Conservation (phyloP, 2,113 vertebrate species). For the Chloebia gouldiae region DNA sequence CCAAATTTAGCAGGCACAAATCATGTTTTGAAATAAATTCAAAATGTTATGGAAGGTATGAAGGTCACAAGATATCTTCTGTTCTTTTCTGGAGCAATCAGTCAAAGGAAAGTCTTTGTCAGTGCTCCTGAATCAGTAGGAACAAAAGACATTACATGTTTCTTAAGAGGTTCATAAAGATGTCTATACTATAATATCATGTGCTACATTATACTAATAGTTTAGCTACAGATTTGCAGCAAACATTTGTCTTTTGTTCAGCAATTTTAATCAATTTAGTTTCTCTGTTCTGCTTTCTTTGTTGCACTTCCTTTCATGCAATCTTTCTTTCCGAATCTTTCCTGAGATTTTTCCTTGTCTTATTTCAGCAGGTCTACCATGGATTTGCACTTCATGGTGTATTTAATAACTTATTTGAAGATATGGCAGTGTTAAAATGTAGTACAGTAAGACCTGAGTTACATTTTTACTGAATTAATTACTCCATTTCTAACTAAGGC, state of each 20-base stretch:
- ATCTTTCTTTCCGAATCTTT: not conserved
- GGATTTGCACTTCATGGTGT: not conserved
- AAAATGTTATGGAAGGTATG: not conserved
- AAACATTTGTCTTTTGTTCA: not conserved
- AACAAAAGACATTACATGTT: not conserved
- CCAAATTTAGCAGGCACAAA: not conserved
- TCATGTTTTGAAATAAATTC: not conserved
- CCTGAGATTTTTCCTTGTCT: not conserved
- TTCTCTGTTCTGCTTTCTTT: not conserved
- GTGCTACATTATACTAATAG: not conserved
- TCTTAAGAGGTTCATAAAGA: not conserved
- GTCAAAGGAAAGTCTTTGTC: not conserved
- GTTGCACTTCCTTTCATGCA: not conserved
- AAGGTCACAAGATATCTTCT: not conserved
- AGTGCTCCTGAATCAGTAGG: not conserved
- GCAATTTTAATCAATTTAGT: not conserved
- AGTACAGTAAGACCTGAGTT: not conserved
- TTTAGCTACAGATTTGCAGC: not conserved
- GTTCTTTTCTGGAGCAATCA: not conserved
- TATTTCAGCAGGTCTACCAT: not conserved
- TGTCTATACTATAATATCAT: not conserved
- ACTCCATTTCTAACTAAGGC: not conserved
- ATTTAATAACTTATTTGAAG: not conserved
- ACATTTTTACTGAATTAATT: not conserved
- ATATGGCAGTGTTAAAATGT: not conserved